Base-by-base conservation (phyloP, 1,140 invertebrate genomes). In the Caenorhabditis remanei region DNA sequence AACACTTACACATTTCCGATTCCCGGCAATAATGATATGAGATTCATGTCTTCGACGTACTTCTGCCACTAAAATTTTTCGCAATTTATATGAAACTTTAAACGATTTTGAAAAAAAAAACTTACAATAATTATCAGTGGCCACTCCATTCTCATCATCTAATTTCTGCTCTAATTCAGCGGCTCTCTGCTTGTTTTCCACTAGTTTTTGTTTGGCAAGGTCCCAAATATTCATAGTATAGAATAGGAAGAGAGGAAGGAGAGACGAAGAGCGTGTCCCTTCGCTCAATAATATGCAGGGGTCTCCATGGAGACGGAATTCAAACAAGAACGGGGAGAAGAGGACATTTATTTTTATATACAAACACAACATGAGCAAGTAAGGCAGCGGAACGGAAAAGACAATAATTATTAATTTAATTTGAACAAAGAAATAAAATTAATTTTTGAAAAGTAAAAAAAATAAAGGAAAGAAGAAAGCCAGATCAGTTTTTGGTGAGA, bases 181-280 rank as follows among this genome's bases (percentile, higher is more conserved):
- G 3, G 71, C 71, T 79, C n/a, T 48, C 53, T 79, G 71, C 46
- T 50, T 48, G 53, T 79, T 79, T 50, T 79, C 71, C 13, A 79
- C 71, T 32, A 79, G 41, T 79, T 79, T 79, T 24, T 79, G 71
- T 79, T 79, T 79, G 11, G 71, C 71, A 24, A 79, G 40, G 24
- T 79, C 71, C 71, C 71, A 79, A 24, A 79, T 79, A 50, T 79
- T 79, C 71, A 79, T 79, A 71, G 40, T 71, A 71, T 43, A 46
- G 19, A 71, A 19, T 5, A 14, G 7, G 41, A 16, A 71, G 19
- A 43, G 46, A 14, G n/a, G 40, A 11, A 65, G 32, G 19, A 32
- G 19, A 40, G 40, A 9, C 8, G 56, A 4, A 58, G 61, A 65
- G 61, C 3, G 11, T 3, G 11, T 1, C 32, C 32, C 32, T 32